Evolutionary conservation across 2,113 vertebrate genomes (phyloP).

Genomic region (Anolis carolinensis): DNA sequence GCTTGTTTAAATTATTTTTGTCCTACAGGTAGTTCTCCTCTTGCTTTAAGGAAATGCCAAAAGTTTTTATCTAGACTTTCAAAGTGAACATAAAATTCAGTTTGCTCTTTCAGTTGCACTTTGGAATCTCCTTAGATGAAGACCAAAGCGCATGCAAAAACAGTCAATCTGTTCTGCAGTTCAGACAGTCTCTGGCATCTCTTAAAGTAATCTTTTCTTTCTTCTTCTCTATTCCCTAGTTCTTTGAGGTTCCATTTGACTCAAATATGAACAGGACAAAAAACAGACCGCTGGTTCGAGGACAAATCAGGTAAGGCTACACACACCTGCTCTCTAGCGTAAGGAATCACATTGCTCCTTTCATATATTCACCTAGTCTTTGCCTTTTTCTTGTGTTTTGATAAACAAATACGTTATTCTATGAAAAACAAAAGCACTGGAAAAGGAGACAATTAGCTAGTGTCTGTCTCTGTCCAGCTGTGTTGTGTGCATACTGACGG

Average conservation of each 20-base stretch:
- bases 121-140: slow-evolving; percentile 41
- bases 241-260: slow-evolving; percentile 98
- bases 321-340: slow-evolving; percentile 33
- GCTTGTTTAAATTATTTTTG: slow-evolving; percentile 33
- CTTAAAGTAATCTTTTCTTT: slow-evolving; percentile 54
- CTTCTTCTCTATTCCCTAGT: slow-evolving; percentile 81
- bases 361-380: slow-evolving; percentile 38
- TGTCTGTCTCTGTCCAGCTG: background rate
- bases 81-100: slow-evolving; percentile 42
- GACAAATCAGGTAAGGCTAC: slow-evolving; percentile 92
- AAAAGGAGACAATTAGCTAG: background rate
- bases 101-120: background rate
- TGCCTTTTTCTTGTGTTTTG: slow-evolving; percentile 16
- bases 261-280: slow-evolving; percentile 99
- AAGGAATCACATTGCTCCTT: slow-evolving; percentile 6
- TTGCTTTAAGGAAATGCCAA: slow-evolving; percentile 45
- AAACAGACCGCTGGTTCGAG: slow-evolving; percentile 94
- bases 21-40: slow-evolving; percentile 40
- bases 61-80: slow-evolving; percentile 41
- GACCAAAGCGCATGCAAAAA: slow-evolving; percentile 51
- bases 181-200: slow-evolving; percentile 39
- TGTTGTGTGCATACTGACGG: background rate
- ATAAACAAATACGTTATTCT: background rate
- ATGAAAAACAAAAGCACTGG: slow-evolving; percentile 15
- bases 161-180: slow-evolving; percentile 30